Evolutionary conservation across 2,797 vertebrate species (phyloP).

Genomic region (Bradypodion ventrale): DNA sequence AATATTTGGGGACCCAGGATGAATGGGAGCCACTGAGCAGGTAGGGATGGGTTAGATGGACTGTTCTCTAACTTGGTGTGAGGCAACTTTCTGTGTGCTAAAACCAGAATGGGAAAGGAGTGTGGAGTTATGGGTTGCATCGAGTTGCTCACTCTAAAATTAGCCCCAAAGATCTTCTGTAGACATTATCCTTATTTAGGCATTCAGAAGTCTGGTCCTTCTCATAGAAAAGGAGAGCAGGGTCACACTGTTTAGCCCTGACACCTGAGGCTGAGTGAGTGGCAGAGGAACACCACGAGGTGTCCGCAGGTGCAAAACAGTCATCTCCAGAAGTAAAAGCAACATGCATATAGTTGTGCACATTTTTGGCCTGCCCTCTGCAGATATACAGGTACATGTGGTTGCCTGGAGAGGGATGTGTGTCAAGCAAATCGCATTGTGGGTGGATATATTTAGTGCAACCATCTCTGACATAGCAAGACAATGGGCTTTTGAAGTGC

Average conservation of each 20-base stretch:
- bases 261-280: not conserved
- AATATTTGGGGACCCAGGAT: too few species aligned
- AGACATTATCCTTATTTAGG: not conserved
- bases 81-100: not conserved
- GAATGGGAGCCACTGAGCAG: not conserved
- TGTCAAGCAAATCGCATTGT: not conserved
- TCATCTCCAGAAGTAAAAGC: not conserved
- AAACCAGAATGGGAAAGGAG: not conserved
- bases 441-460: too few species aligned
- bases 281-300: not conserved
- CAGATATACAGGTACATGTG: not conserved
- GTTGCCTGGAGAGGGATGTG: not conserved
- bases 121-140: not conserved
- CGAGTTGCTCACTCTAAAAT: not conserved
- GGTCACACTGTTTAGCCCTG: too few species aligned
- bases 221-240: not conserved
- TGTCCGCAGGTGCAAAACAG: not conserved
- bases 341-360: not conserved
- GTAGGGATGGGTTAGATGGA: not conserved
- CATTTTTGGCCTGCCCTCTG: not conserved
- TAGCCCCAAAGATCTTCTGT: not conserved
- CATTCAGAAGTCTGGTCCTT: not conserved
- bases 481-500: not conserved
- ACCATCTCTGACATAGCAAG: not conserved
- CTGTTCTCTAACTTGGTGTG: too few species aligned